Conservation (phyloP, 2,113 vertebrate genomes). For the Bujurquina vittata region DNA sequence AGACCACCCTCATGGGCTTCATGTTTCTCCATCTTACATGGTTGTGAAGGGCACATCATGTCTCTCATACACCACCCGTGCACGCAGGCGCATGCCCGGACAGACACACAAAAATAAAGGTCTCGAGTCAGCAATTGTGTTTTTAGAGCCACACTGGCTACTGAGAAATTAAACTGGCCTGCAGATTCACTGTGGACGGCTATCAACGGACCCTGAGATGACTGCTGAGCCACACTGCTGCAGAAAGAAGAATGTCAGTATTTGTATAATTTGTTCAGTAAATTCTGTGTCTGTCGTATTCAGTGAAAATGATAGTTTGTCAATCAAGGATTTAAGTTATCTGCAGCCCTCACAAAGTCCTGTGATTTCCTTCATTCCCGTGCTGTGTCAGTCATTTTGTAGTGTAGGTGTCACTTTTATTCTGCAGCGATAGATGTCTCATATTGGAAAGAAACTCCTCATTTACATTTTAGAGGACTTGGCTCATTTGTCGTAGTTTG, state of each 20-base stretch:
- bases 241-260: conserved; percentile 6
- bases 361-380: conserved; percentile 25
- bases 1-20: no score
- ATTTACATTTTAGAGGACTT: conserved; percentile 60
- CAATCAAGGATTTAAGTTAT: conserved; percentile 38
- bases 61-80: neutral
- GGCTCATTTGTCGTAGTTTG: conserved; percentile 43
- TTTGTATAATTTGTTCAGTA: conserved; percentile 22
- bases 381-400: conserved; percentile 48
- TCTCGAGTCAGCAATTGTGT: neutral
- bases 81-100: neutral
- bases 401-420: conserved; percentile 35
- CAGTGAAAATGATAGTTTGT: conserved; percentile 30
- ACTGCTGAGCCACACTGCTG: neutral
- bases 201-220: neutral
- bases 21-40: no score
- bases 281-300: neutral
- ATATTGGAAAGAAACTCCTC: conserved; percentile 22
- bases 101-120: neutral
- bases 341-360: conserved; percentile 46
- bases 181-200: neutral
- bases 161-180: neutral
- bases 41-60: neutral
- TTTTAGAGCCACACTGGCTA: neutral
- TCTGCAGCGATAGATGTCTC: neutral